These are phyloP conservation scores for Platyrinchus mystaceus DNA, from an alignment of 2,797 vertebrate genomes.

Conservation along the genomic window DNA sequence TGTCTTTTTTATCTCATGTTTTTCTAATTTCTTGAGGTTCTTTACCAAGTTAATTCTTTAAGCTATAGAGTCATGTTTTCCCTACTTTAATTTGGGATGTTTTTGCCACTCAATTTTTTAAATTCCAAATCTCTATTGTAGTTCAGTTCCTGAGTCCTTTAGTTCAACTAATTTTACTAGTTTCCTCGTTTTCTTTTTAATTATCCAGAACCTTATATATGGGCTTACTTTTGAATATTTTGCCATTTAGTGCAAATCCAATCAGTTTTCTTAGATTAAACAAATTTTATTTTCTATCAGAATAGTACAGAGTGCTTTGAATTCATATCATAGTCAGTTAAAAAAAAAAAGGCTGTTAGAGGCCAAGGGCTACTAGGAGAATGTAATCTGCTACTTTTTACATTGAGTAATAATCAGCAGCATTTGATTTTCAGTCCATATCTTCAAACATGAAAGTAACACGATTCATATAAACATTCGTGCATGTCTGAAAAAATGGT, in stretches of 20 bases:
- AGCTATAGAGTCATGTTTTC: neutral
- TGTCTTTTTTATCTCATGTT: neutral
- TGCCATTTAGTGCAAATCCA: neutral
- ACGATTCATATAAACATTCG: neutral
- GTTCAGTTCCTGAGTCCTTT: neutral
- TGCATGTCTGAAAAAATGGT: neutral
- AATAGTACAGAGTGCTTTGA: neutral
- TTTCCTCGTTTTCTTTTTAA: neutral
- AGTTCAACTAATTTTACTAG: neutral
- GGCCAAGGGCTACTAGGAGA: neutral
- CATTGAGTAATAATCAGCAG: neutral
- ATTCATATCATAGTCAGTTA: neutral
- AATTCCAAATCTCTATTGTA: neutral
- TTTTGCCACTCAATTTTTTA: neutral
- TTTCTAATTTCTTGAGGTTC: neutral
- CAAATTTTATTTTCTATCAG: neutral
- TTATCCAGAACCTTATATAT: no score
- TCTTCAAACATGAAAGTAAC: neutral
- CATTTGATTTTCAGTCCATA: neutral
- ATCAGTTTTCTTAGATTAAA: neutral
- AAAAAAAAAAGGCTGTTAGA: neutral
- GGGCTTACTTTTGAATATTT: neutral
- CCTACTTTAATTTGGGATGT: neutral
- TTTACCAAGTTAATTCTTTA: neutral
- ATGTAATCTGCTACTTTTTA: neutral